Conservation (phyloP, 2,888 invertebrate genomes). For the Elysia crispata region DNA sequence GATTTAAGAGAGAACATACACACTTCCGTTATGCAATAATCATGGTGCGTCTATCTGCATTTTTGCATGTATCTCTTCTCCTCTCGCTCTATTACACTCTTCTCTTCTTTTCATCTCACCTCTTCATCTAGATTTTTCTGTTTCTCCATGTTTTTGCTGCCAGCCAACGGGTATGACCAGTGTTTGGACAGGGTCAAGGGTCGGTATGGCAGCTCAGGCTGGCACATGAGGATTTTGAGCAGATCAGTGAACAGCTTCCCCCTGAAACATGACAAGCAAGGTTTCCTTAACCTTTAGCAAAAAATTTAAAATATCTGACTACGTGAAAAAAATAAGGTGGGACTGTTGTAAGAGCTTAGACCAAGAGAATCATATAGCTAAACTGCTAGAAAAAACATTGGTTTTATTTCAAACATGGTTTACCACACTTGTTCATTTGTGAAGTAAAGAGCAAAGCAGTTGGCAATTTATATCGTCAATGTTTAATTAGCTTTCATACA, state of each 20-base stretch:
- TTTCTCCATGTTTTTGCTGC: not conserved
- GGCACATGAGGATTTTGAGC: slow-evolving; percentile 67
- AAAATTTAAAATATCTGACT: not conserved
- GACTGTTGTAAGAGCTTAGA: too few relatives aligned
- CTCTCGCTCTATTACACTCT: not conserved
- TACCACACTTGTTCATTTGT: too few relatives aligned
- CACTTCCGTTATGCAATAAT: too few relatives aligned
- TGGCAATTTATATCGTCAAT: too few relatives aligned
- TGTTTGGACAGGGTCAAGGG: slow-evolving; percentile 49
- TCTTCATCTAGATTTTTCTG: slow-evolving; percentile 44
- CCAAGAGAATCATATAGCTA: too few relatives aligned
- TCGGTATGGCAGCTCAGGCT: slow-evolving; percentile 68
- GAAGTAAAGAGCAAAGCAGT: too few relatives aligned
- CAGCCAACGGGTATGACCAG: slow-evolving; percentile 46
- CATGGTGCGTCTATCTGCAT: too few relatives aligned
- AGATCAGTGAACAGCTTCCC: slow-evolving; percentile 68
- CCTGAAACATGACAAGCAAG: slow-evolving; percentile 49
- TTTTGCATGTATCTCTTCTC: not conserved
- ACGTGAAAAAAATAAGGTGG: too few relatives aligned
- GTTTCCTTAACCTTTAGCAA: not conserved
- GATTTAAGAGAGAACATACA: too few relatives aligned
- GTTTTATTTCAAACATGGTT: too few relatives aligned
- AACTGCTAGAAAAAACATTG: too few relatives aligned
- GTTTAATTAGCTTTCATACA: too few relatives aligned
- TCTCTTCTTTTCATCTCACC: not conserved